Evolutionary conservation across 2,888 invertebrate species (phyloP).

Genomic region (Saturnia japonica): DNA sequence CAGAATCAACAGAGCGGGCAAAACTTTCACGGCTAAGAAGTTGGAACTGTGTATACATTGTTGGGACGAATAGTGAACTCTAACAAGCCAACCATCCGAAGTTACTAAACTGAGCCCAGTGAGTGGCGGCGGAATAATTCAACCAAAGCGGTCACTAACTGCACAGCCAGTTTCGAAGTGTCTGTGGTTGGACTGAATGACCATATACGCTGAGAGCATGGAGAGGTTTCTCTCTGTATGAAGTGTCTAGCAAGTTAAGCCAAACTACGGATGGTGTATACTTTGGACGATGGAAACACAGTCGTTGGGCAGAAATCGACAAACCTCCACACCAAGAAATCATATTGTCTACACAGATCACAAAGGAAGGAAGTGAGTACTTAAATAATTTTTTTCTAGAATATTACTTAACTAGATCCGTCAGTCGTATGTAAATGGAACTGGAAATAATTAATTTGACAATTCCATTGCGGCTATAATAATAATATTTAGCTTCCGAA

Average conservation of each 20-base stretch:
- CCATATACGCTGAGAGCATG: conserved; percentile 15
- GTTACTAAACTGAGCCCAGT: conserved; percentile 63
- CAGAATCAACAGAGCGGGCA: conserved; percentile 69
- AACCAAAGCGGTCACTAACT: conserved; percentile 57
- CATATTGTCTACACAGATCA: conserved; percentile 80
- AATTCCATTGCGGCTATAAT: conserved; percentile 53
- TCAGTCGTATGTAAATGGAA: neutral
- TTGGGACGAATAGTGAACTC: conserved; percentile 60
- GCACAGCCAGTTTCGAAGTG: conserved; percentile 60
- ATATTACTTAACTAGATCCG: neutral
- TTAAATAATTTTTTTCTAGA: conserved; percentile 13
- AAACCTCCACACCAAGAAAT: conserved; percentile 69
- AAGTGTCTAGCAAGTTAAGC: neutral
- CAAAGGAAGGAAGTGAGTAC: conserved; percentile 78
- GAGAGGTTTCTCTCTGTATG: neutral
- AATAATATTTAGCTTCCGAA: conserved; percentile 53
- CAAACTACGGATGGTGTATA: conserved; percentile 11
- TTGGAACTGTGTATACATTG: conserved; percentile 72
- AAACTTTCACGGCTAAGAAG: conserved; percentile 74
- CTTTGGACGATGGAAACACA: conserved; percentile 64
- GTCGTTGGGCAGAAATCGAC: conserved; percentile 59
- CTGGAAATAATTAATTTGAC: conserved; percentile 16
- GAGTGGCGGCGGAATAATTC: conserved; percentile 59
- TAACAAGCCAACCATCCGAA: conserved; percentile 76
- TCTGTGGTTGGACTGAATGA: conserved; percentile 40